phyloP scores from a whole-genome alignment of 2,113 vertebrate genomes.

The Genyomyrus donnyi region DNA sequence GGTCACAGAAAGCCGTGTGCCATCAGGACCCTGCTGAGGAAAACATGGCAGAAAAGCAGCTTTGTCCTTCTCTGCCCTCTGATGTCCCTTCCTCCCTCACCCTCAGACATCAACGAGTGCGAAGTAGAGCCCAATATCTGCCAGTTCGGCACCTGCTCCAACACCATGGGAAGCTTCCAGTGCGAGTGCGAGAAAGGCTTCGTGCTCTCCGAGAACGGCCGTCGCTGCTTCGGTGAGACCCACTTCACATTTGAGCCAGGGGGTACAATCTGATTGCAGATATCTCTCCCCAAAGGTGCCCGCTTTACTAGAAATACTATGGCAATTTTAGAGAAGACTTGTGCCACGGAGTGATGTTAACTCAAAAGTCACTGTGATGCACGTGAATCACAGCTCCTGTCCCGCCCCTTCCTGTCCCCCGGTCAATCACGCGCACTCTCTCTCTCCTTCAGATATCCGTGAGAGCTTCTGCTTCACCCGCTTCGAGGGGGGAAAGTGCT shows the following conservation, averaged over 20 bases:
- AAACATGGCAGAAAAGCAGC: not conserved
- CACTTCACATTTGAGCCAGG: not conserved
- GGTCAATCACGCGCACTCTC: not conserved
- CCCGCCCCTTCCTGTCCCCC: not conserved
- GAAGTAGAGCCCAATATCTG: conserved; percentile 79
- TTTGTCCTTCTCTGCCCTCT: not conserved
- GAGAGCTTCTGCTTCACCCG: conserved; percentile 90
- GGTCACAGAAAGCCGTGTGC: not conserved
- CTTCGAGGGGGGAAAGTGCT: conserved; percentile 81
- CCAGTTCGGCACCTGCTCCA: conserved; percentile 81
- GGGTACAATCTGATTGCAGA: not conserved
- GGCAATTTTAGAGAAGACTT: not conserved
- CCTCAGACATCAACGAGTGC: conserved; percentile 84
- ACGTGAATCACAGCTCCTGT: not conserved
- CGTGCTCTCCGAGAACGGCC: conserved; percentile 77
- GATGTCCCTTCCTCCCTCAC: not conserved
- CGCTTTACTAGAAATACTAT: not conserved
- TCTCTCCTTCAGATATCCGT: conserved; percentile 66
- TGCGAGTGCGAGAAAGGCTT: conserved; percentile 81
- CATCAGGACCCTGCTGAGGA: not conserved
- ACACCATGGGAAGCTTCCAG: conserved; percentile 82
- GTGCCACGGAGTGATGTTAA: not conserved
- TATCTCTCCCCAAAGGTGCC: not conserved
- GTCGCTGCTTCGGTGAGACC: conserved; percentile 79
- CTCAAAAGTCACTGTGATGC: not conserved